These are phyloP conservation scores for Athene cunicularia DNA, from an alignment of 2,113 vertebrate genomes.

Conservation along the genomic window DNA sequence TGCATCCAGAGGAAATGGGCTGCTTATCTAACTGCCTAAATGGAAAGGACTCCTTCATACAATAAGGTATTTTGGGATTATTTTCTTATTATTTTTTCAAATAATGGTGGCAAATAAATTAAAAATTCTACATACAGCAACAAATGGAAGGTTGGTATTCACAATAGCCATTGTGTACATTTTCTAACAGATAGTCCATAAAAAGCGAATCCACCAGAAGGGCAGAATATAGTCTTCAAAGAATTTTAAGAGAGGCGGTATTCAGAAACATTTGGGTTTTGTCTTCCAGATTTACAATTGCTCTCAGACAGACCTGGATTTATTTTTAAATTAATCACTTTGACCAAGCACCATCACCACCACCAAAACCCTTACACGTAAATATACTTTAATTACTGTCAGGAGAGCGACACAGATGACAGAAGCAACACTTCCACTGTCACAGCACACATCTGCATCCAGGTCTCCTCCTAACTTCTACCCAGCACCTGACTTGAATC, in stretches of 20 bases:
- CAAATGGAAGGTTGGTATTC: neutral
- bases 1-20: neutral
- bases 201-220: neutral
- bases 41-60: neutral
- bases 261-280: neutral
- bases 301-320: neutral
- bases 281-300: neutral
- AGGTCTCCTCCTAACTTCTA: neutral
- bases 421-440: neutral
- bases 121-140: neutral
- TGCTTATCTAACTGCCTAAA: constrained; percentile 36
- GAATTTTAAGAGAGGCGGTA: neutral
- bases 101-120: neutral
- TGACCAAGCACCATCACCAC: neutral
- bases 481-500: neutral
- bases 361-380: neutral
- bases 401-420: neutral
- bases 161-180: neutral
- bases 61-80: neutral
- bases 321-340: neutral
- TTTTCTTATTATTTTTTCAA: neutral
- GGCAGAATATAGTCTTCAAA: neutral
- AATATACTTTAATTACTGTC: neutral
- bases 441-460: fast-evolving
- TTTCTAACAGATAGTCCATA: neutral